Conservation (phyloP, 2,113 vertebrate genomes). For the Laticauda laticaudata region DNA sequence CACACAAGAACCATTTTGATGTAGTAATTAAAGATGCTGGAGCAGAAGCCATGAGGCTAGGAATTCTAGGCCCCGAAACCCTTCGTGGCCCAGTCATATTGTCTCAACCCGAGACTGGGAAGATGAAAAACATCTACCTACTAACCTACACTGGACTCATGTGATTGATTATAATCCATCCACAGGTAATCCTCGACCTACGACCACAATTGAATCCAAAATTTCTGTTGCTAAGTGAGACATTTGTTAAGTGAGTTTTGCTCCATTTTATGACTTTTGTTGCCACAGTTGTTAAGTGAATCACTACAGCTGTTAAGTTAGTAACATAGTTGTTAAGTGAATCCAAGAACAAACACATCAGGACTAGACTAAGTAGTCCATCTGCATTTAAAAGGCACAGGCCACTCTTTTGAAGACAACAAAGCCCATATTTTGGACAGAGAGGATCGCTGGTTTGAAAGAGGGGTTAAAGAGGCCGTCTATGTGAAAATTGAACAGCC, state of each 20-base stretch:
- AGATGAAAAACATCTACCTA: background rate
- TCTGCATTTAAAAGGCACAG: too few relatives aligned
- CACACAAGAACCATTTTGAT: background rate
- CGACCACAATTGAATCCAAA: too few relatives aligned
- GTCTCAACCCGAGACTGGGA: background rate
- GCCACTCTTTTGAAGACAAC: too few relatives aligned
- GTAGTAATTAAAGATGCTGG: background rate
- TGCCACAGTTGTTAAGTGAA: background rate
- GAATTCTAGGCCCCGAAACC: background rate
- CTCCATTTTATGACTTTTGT: background rate
- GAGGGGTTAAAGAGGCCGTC: too few relatives aligned
- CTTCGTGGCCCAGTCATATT: background rate
- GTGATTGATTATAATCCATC: background rate
- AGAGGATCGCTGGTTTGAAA: too few relatives aligned
- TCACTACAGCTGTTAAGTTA: background rate
- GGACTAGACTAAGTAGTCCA: too few relatives aligned
- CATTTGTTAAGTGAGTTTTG: too few relatives aligned
- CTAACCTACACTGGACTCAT: background rate
- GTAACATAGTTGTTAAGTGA: background rate
- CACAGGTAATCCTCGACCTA: too few relatives aligned
- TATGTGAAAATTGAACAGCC: too few relatives aligned
- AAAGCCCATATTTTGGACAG: too few relatives aligned
- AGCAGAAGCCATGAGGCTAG: background rate
- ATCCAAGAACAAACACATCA: background rate
- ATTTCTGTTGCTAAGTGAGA: too few relatives aligned